A percentile compares a stretch with the other conserved stretches of the same genome.
Evolutionary conservation across 2,113 vertebrate species (phyloP).

Genomic region (Tachycineta bicolor): DNA sequence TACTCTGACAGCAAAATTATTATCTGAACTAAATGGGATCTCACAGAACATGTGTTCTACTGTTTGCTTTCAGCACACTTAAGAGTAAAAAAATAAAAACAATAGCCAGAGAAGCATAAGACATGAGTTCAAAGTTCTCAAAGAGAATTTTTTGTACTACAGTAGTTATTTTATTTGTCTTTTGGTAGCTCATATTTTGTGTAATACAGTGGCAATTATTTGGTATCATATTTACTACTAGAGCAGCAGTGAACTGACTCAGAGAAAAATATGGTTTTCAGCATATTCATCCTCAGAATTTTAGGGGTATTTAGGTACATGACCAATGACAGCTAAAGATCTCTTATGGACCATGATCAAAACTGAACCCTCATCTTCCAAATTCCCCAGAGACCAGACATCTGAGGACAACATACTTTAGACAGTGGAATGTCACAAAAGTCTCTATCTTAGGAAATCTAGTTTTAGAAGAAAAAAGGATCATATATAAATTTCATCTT

Average conservation of each 20-base stretch:
- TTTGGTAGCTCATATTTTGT: neutral
- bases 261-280: neutral
- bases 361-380: neutral
- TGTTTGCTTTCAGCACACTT: neutral
- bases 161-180: neutral
- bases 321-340: neutral
- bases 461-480: neutral
- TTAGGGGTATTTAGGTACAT: neutral
- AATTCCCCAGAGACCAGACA: neutral
- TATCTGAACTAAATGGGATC: neutral
- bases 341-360: neutral
- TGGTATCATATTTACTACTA: neutral
- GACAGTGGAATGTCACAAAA: neutral
- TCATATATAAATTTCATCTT: neutral
- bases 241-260: neutral
- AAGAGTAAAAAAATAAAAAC: neutral
- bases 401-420: neutral
- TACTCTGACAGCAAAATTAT: neutral
- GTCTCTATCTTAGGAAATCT: neutral
- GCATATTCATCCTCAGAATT: neutral
- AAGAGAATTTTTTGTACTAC: neutral
- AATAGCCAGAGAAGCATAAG: neutral
- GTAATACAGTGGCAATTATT: neutral
- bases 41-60: neutral
- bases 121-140: neutral